Conservation (phyloP, 2,888 invertebrate species). For the Nemapogon koenigi region DNA sequence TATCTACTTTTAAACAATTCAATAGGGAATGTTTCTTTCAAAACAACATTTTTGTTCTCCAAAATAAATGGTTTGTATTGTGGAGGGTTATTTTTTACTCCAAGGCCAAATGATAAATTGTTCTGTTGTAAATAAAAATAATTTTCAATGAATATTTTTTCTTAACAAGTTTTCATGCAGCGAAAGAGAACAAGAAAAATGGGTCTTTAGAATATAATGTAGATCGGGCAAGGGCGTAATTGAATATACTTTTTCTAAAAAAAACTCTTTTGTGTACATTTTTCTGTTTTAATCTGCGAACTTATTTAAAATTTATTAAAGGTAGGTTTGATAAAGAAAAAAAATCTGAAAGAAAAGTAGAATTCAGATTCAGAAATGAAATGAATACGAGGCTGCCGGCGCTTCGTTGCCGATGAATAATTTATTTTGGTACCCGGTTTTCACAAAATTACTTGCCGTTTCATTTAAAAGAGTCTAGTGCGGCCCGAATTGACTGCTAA, state of each 20-base stretch:
- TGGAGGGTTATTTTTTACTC: no score
- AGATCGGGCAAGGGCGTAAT: background rate
- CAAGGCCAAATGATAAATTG: no score
- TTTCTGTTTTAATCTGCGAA: slow-evolving; percentile 39
- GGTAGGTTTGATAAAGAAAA: slow-evolving; percentile 50
- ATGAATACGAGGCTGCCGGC: slow-evolving; percentile 60
- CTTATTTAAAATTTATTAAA: slow-evolving; percentile 60
- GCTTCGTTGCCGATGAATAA: slow-evolving; percentile 63
- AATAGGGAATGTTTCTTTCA: no score
- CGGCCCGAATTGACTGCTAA: slow-evolving; percentile 31
- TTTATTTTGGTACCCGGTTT: slow-evolving; percentile 60
- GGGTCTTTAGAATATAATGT: no score
- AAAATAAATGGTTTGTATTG: no score
- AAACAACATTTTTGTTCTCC: no score
- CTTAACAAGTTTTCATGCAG: no score
- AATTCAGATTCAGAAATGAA: slow-evolving; percentile 62
- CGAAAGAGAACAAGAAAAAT: no score
- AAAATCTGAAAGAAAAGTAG: slow-evolving; percentile 41
- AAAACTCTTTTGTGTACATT: slow-evolving; percentile 1
- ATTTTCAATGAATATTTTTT: no score
- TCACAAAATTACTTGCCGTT: slow-evolving; percentile 59
- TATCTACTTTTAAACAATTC: no score
- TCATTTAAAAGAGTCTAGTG: slow-evolving; percentile 48
- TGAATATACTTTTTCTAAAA: background rate
- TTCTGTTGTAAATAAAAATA: no score